A percentile compares a stretch with the other conserved stretches of the same genome.
These are phyloP conservation scores for Abrostola triplasia DNA, from an alignment of 2,888 invertebrate genomes.

Conservation along the genomic window DNA sequence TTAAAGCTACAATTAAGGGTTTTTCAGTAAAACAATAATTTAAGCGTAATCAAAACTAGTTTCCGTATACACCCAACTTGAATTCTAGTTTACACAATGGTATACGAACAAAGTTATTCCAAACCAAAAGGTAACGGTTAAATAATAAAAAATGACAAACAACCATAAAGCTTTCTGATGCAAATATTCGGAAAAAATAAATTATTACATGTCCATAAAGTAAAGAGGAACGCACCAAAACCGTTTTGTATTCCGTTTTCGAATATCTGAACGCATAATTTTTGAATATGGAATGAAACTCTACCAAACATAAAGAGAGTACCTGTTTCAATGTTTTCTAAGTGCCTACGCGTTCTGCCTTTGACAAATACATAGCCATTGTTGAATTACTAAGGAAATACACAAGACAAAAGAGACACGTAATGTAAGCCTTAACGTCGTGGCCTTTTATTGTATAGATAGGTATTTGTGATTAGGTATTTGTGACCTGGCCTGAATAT, in stretches of 20 bases:
- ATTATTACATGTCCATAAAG: constrained; percentile 71
- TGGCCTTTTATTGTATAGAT: constrained; percentile 51
- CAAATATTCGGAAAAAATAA: constrained; percentile 65
- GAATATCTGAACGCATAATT: constrained; percentile 76
- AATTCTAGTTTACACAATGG: constrained; percentile 3
- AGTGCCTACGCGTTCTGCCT: constrained; percentile 73
- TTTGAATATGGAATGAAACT: constrained; percentile 80
- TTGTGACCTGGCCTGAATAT: constrained; percentile 50
- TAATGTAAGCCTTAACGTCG: constrained; percentile 69
- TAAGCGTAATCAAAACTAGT: not conserved
- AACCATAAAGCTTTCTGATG: constrained; percentile 60
- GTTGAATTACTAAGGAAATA: constrained; percentile 74
- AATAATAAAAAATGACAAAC: constrained; percentile 50
- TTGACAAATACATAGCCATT: constrained; percentile 80
- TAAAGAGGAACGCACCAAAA: constrained; percentile 63
- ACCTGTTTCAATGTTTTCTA: constrained; percentile 76
- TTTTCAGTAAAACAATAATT: not conserved
- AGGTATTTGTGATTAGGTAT: constrained; percentile 11
- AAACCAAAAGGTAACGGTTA: constrained; percentile 31
- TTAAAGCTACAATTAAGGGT: not conserved
- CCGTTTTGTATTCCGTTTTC: constrained; percentile 72
- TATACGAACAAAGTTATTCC: constrained; percentile 15
- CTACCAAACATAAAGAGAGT: constrained; percentile 71
- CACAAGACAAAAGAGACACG: constrained; percentile 73
- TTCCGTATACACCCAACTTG: not conserved